These are phyloP conservation scores for Cecidostiba fungosa DNA, from an alignment of 2,888 invertebrate species.

Conservation along the genomic window DNA sequence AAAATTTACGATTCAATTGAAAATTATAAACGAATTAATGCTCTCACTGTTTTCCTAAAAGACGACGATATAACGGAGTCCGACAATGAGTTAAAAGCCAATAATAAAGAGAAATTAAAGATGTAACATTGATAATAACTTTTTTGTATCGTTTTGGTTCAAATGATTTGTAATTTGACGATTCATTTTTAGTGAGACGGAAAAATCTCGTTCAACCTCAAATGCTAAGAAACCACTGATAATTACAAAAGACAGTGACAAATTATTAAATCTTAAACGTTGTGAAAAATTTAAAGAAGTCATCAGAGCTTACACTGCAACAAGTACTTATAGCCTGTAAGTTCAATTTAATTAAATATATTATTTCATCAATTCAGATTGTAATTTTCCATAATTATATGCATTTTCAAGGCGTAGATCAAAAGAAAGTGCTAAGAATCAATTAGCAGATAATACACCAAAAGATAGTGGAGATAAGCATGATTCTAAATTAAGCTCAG, in stretches of 20 bases:
- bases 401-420: not conserved
- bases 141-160: not conserved
- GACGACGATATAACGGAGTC: constrained; percentile 31
- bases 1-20: constrained; percentile 61
- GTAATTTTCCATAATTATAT: not conserved
- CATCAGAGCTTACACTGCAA: not conserved
- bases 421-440: constrained; percentile 7
- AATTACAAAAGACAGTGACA: constrained; percentile 13
- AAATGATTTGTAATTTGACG: not conserved
- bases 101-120: constrained; percentile 39
- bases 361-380: not conserved
- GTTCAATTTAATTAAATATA: not conserved
- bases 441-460: not conserved
- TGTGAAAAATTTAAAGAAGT: not conserved
- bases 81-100: constrained; percentile 16
- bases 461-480: constrained; percentile 3
- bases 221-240: not conserved
- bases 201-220: not conserved
- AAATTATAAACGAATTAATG: constrained; percentile 61
- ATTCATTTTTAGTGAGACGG: not conserved
- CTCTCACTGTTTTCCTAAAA: constrained; percentile 58
- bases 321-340: not conserved
- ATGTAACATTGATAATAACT: constrained; percentile 20
- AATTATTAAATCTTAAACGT: constrained; percentile 1
- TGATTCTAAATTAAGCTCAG: constrained; percentile 24